Base-by-base conservation (phyloP, 2,113 vertebrate genomes). In the Delphinapterus leucas region DNA sequence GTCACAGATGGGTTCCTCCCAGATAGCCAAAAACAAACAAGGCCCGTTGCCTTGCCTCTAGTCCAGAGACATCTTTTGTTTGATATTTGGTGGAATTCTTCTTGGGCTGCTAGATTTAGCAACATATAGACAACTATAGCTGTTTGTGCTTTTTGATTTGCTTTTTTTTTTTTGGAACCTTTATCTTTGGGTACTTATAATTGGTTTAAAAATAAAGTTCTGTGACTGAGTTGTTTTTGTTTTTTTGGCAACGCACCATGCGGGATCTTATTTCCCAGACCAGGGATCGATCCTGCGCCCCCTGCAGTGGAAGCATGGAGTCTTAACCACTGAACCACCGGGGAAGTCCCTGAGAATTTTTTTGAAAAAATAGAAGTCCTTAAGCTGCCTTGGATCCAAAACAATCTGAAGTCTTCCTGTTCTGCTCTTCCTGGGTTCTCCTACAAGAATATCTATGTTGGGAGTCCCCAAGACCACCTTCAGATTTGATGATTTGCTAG, bases 191-290 rank as follows among this genome's bases (percentile, higher is more conserved):
- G 17, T 67, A 61, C 53, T 82, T 93, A 67, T 3, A 44, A 36
- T 55, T 94, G 89, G 6, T 55, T 97, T 93, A 88, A 83, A 93
- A 97, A 88, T 95, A 95, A 97, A 96, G n/a, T 53, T 87, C 82
- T 95, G 38, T 86, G 65, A 18, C 47, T 49, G 81, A 58, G 55
- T 58, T 58, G 55, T 58, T 58, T 58, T 58, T 58, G 55, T 58
- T 58, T 58, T 58, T 58, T 58, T 58, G 55, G 20, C 55, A 58
- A 58, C 2, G 2, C 1, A 20, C 20, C 55, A 20, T 58, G 55
- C 2, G 20, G 55, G 55, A 21, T 49, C 20, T 58, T 58, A 58
- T 20, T 58, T 58, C 55, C 20, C 55, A 58, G 55, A 58, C 55
- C 55, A 58, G 55, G 55, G 20, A 58, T 58, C 18, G 20, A 58